Base-by-base conservation (phyloP, 1,140 invertebrate genomes). In the Leptonema lineaticorne region DNA sequence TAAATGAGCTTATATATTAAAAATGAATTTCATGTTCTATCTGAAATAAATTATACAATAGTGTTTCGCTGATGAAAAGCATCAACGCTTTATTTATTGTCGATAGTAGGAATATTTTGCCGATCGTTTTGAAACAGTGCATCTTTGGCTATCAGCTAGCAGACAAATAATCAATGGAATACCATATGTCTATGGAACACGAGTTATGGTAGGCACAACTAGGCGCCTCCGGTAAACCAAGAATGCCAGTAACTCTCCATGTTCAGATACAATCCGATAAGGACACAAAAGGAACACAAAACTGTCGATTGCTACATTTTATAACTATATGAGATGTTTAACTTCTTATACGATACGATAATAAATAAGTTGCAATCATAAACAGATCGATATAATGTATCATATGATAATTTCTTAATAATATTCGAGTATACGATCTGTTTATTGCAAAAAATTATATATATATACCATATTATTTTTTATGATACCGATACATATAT, bases 141-240 rank as follows among this genome's bases (percentile, higher is more conserved):
- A 3, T 53, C 18, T 53, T 53, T 18, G 48, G 11, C 48, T 53
- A 53, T 53, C 48, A 18, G 48, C 8, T 22, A 18, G 11, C 48
- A 18, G 48, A 53, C 48, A 53, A 11, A 53, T 53, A 53, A 53
- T 53, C 48, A 53, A 53, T 53, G 18, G 48, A 53, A 53, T 26
- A 53, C 48, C 48, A 53, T 20, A 53, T 26, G 48, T 53, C 18
- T 53, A 9, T 20, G 9, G 48, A 53, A 20, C 20, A 18, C 18
- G 48, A 59, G 30, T 33, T 59, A 59, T 59, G 57, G 57, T 37
- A 16, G 57, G 28, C 33, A 29, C 30, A 16, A 59, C 24, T 16
- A 20, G 57, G 57, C 57, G 57, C 57, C 57, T 59, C 57, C 24
- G 57, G 57, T 59, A 59, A 28, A 59, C 57, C n/a, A 33, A 27